phyloP scores from a whole-genome alignment of 2,888 invertebrate species.

The Melangyna quadrimaculata region DNA sequence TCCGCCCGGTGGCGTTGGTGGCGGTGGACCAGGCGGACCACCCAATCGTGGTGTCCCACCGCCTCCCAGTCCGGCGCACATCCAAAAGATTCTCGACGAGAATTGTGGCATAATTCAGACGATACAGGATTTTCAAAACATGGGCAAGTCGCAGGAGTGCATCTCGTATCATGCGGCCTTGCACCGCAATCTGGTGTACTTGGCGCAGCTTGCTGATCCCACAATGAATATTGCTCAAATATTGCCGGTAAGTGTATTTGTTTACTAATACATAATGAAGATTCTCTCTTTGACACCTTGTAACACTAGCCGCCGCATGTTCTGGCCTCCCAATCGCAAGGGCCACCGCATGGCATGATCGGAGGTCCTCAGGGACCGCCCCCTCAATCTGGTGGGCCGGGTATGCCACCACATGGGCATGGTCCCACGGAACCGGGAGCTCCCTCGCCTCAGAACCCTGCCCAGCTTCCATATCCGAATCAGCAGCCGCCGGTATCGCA shows the following conservation, averaged over 20 bases:
- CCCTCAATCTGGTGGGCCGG: slow-evolving; percentile 74
- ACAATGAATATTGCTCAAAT: slow-evolving; percentile 95
- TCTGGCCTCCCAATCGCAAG: slow-evolving; percentile 80
- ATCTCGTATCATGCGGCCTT: slow-evolving; percentile 96
- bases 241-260: slow-evolving; percentile 87
- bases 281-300: neutral
- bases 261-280: no score
- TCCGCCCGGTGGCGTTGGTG: slow-evolving; percentile 73
- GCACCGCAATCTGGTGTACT: slow-evolving; percentile 96
- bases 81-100: slow-evolving; percentile 98
- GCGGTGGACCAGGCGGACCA: slow-evolving; percentile 78
- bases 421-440: slow-evolving; percentile 73
- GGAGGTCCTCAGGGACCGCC: slow-evolving; percentile 74
- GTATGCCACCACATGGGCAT: slow-evolving; percentile 81
- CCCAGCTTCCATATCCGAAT: slow-evolving; percentile 76
- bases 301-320: slow-evolving; percentile 83
- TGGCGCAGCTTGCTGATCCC: slow-evolving; percentile 98
- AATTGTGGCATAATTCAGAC: slow-evolving; percentile 98
- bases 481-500: slow-evolving; percentile 76
- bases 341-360: slow-evolving; percentile 79
- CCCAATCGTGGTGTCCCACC: slow-evolving; percentile 83
- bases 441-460: slow-evolving; percentile 72
- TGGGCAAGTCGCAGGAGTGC: slow-evolving; percentile 96
- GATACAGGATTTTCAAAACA: slow-evolving; percentile 97
- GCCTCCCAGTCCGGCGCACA: slow-evolving; percentile 91